These are phyloP conservation scores for Paramormyrops kingsleyae DNA, from an alignment of 2,113 vertebrate species.

Conservation along the genomic window DNA sequence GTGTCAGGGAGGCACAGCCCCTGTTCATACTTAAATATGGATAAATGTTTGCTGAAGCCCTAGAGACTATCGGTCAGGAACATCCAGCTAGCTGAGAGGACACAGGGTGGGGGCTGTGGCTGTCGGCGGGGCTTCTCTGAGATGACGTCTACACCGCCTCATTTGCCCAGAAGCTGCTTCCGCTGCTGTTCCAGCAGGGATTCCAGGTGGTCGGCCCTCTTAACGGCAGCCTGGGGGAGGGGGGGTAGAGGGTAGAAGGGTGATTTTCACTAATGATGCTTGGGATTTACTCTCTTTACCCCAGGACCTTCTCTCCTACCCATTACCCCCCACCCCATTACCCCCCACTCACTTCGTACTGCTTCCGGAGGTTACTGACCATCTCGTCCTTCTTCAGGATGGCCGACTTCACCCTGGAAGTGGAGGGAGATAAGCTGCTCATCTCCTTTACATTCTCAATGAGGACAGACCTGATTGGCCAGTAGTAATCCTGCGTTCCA, in stretches of 20 bases:
- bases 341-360: conserved; percentile 69
- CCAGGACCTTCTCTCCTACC: not conserved
- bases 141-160: conserved; percentile 29
- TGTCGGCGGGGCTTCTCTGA: not conserved
- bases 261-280: conserved; percentile 1
- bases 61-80: not conserved
- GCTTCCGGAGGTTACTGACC: conserved; percentile 70
- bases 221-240: conserved; percentile 66
- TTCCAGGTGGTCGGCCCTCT: conserved; percentile 79
- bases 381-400: conserved; percentile 83
- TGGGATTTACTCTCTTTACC: not conserved
- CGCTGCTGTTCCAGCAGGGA: conserved; percentile 77
- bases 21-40: not conserved
- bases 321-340: not conserved
- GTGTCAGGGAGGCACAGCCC: not conserved
- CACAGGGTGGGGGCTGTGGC: not conserved
- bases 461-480: not conserved
- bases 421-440: not conserved
- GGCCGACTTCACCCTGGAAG: conserved; percentile 76
- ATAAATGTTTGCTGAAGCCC: not conserved
- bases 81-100: not conserved
- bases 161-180: conserved; percentile 67
- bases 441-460: not conserved
- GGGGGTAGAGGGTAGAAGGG: not conserved
- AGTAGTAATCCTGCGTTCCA: not conserved